Base-by-base conservation (phyloP, 2,113 vertebrate species). In the Chamaetylas fuelleborni region DNA sequence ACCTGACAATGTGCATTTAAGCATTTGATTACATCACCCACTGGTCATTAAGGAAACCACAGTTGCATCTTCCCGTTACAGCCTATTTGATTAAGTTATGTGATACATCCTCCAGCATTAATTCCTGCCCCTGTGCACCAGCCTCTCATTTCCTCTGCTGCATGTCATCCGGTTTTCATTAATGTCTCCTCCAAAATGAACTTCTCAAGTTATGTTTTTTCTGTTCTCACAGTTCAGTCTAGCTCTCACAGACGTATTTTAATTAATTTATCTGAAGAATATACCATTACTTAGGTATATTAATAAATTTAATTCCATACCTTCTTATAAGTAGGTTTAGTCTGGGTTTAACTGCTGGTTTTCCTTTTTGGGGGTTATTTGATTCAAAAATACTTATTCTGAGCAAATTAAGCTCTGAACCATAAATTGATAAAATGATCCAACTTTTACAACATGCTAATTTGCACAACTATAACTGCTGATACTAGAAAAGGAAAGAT, bases 21-120 rank as follows among this genome's bases (percentile, higher is more conserved):
- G 92, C 70, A 64, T 88, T 94, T 97, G 92, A 92, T 97, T 97
- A 93, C 96, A 90, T 95, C 95, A 95, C 84, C 79, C 84, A 61
- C 2, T 79, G 94, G 94, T 94, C 95, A 95, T 96, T 95, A 96
- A 89, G 96, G 88, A 96, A 96, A 94, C 97, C 97, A 95, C 92
- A 94, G 85, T 18, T 70, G 91, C 93, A 95, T 96, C 86, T 91
- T 92, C 91, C 91, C 94, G 81, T 90, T 92, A 78, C 85, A 90
- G 74, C 53, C 86, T 89, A 85, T 92, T 94, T 92, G 74, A 95
- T 94, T 88, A 88, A 88, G 93, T 91, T 93, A 95, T 81, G 25
- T 29, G 89, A 91, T 96, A 92, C 88, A 89, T 96, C 95, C 91
- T 90, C 93, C 31, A 73, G 91, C 87, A 83, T 88, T 91, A 90